Evolutionary conservation across 2,797 vertebrate genomes (phyloP), one percentile per base, ranked within the genome.

Genomic region (Molossus alvarezi): DNA sequence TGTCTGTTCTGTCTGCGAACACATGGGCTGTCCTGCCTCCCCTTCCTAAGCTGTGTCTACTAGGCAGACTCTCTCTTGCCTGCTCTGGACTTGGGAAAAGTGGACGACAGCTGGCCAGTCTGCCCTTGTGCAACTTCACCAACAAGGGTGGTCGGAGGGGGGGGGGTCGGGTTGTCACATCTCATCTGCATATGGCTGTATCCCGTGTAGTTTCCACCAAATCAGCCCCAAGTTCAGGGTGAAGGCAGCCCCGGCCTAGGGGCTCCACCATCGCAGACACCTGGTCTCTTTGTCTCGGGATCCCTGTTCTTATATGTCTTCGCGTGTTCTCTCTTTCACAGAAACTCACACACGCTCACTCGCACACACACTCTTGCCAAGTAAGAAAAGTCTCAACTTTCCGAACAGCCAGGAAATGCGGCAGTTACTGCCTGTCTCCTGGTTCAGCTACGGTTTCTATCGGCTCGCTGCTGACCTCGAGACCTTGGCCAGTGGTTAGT

Each of bases 351-450:
- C 71, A 23, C 69, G 2, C 37, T 9, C 29, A 33, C 45, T 21
- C 27, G 8, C 58, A 37, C 51, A 53, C 45, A 55, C 45, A 1
- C 20, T 5, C 75, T 82, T 37, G 9, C 58, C 57, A 25, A 7
- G 25, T 41, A 58, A 88, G 64, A 75, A 83, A 95, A 48, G 2
- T 41, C 65, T 62, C 85, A 69, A 33, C 27, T 73, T 92, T 69
- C 45, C 76, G 21, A 87, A 57, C 13, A 23, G 37, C 37, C 65
- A 82, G 67, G 77, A 65, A 58, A 77, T 58, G 11, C 53, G 13
- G 75, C 83, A 12, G 60, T 37, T 88, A 7, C 29, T 86, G 27
- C 76, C 93, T 91, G 89, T 91, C 83, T 92, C 21, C 37, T 75
- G n/a, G 41, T 37, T 93, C 58, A 37, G 48, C n/a, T 88, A 21